phyloP scores from a whole-genome alignment of 2,113 vertebrate species.

The Petaurus breviceps region DNA sequence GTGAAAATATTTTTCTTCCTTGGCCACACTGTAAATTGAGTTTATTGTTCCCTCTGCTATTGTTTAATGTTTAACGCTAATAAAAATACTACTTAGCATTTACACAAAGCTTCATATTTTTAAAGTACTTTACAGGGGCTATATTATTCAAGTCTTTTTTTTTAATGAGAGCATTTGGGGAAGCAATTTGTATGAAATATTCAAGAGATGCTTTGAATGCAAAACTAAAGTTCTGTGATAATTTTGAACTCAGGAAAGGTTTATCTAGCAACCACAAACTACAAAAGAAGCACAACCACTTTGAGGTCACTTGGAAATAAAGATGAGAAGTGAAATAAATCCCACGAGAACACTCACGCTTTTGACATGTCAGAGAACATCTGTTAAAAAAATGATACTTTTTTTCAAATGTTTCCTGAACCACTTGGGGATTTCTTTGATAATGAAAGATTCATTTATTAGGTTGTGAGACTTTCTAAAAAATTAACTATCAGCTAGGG shows the following conservation, averaged over 20 bases:
- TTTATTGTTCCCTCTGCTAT: conserved; percentile 74
- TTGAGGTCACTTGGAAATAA: conserved; percentile 27
- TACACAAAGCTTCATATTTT: conserved; percentile 73
- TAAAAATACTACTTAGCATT: conserved; percentile 78
- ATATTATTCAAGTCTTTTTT: conserved; percentile 63
- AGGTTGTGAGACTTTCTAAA: neutral
- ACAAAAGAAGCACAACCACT: neutral
- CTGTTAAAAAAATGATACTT: neutral
- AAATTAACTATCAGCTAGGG: neutral
- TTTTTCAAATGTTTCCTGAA: neutral
- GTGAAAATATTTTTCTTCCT: conserved; percentile 75
- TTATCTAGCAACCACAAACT: conserved; percentile 31
- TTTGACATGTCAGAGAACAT: neutral
- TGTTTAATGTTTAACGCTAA: conserved; percentile 77
- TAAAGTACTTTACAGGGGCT: conserved; percentile 73
- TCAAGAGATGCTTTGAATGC: conserved; percentile 62
- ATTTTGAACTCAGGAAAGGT: conserved; percentile 51
- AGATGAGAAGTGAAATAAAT: neutral
- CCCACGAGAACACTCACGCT: neutral
- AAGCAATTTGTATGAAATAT: conserved; percentile 70
- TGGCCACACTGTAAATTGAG: conserved; percentile 62
- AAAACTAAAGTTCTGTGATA: conserved; percentile 33
- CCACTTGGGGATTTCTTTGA: neutral
- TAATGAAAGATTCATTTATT: conserved; percentile 33
- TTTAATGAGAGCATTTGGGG: conserved; percentile 69